These are phyloP conservation scores for Erebia aethiops DNA, from an alignment of 2,888 invertebrate species.

Conservation along the genomic window DNA sequence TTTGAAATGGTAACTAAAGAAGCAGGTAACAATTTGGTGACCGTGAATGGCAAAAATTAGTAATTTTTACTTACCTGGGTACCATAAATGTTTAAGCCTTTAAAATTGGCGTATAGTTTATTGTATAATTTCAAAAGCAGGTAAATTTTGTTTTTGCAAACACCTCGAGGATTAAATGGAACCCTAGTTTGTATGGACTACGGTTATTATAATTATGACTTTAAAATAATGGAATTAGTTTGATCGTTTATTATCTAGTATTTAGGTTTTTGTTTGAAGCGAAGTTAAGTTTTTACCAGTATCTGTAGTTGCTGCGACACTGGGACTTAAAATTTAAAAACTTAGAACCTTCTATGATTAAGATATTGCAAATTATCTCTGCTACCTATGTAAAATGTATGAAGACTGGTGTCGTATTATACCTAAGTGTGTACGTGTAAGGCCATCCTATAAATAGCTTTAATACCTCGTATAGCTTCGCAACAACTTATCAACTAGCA, in stretches of 20 bases:
- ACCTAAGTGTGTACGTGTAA: neutral
- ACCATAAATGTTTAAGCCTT: neutral
- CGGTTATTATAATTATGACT: too few species aligned
- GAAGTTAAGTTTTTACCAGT: neutral
- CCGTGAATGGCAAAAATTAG: neutral
- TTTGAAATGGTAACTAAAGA: neutral
- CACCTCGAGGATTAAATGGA: too few species aligned
- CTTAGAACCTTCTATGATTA: too few species aligned
- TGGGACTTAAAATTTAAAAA: too few species aligned
- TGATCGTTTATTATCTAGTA: too few species aligned
- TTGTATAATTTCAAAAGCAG: too few species aligned
- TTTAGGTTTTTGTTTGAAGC: too few species aligned
- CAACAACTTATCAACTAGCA: constrained; percentile 14
- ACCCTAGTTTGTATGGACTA: too few species aligned
- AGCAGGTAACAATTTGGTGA: neutral
- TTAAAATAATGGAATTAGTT: too few species aligned
- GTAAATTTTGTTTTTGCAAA: too few species aligned
- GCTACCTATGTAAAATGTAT: constrained; percentile 1
- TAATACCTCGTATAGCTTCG: constrained; percentile 24
- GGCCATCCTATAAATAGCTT: constrained; percentile 25
- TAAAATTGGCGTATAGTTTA: too few species aligned
- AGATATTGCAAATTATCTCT: neutral
- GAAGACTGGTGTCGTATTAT: neutral
- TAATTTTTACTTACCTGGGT: neutral
- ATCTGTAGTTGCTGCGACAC: neutral